Percentiles rank a stretch among this genome's conserved stretches.
phyloP scores from a whole-genome alignment of 1,140 invertebrate genomes.

The Brachionus rotundiformis region DNA sequence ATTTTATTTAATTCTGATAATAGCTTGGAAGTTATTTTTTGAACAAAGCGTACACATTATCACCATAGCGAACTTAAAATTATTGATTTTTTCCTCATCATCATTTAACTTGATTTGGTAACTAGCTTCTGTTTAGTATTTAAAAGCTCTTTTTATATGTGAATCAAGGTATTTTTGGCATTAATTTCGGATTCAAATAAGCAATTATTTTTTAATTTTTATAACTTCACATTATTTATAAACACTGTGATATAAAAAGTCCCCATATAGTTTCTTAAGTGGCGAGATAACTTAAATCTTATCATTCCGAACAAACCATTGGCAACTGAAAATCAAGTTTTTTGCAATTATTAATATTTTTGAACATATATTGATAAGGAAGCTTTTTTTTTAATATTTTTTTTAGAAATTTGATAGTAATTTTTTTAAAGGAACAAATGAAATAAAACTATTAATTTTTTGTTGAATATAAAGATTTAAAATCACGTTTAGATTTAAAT shows the following conservation, averaged over 20 bases:
- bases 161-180: background rate
- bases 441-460: background rate
- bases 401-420: too few species aligned
- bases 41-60: slow-evolving; percentile 8
- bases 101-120: background rate
- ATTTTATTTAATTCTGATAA: background rate
- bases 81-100: slow-evolving; percentile 24
- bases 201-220: too few species aligned
- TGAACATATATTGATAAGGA: too few species aligned
- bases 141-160: background rate
- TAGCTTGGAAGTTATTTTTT: slow-evolving; percentile 18
- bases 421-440: too few species aligned
- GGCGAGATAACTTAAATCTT: too few species aligned
- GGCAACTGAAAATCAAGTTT: background rate
- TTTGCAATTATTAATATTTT: too few species aligned
- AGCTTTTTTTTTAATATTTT: too few species aligned
- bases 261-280: too few species aligned
- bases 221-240: too few species aligned
- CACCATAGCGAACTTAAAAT: slow-evolving; percentile 40
- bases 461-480: background rate
- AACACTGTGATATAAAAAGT: too few species aligned
- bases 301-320: too few species aligned
- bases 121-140: background rate
- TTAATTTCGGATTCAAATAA: background rate
- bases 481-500: background rate